Base-by-base conservation (phyloP, 1,140 invertebrate genomes). In the Dreissena rostriformis region DNA sequence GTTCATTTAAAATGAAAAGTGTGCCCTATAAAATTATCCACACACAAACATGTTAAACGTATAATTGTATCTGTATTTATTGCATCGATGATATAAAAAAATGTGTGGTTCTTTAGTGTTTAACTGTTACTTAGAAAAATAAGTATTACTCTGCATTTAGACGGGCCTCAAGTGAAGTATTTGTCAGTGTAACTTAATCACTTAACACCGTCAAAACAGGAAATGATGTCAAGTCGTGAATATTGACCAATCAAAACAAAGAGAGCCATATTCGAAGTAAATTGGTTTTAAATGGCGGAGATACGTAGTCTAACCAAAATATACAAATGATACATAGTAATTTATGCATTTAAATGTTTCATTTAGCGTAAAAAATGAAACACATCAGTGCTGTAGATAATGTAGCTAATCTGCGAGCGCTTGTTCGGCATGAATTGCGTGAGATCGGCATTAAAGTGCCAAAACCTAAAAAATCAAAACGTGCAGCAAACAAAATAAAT, bases 401-500 rank as follows among this genome's bases (percentile, higher is more conserved):
- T 74, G 68, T 86, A 24, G 85, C 84, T 53, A 88, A 89, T 81
- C 72, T 92, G n/a, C 82, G 86, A 77, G 86, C 87, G 57, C 67
- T 92, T 28, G 86, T 91, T 26, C 85, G 82, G 63, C 90, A 90
- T 73, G 91, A 92, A 81, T 78, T 92, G 26, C 87, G 88, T 75
- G 90, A 91, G 68, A 78, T 91, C 17, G 91, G 92, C n/a, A 86
- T 92, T 51, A 92, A 92, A 86, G 83, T 91, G 29, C 91, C 91
- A 8, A 93, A 93, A 85, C 51, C 51, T 15, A 92, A 91, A 86
- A 92, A 92, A 70, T 52, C 80, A 19, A 92, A 91, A 81, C 82
- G 84, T 66, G 55, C 72, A 66, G 79, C 55, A 67, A 53, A 51
- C 26, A 87, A 88, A 70, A 81, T 28, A 55, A 71, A 85, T 71